Percentiles rank a stretch among this genome's conserved stretches.
phyloP scores from a whole-genome alignment of 2,113 vertebrate species.

The Anas platyrhynchos region DNA sequence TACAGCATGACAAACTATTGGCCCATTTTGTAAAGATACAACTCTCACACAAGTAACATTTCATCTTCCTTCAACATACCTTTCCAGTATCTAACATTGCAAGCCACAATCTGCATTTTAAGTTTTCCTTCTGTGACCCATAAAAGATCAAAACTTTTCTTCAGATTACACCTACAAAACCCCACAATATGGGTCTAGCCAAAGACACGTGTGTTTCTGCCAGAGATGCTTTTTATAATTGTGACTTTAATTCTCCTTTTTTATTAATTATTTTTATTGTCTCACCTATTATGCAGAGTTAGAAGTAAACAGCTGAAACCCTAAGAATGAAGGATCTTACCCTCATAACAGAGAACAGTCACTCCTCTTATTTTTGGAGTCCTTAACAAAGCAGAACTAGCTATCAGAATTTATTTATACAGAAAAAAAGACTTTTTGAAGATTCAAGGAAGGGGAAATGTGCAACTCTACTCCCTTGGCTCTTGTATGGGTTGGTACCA shows the following conservation, averaged over 20 bases:
- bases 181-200: fast-evolving
- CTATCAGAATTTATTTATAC: neutral
- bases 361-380: neutral
- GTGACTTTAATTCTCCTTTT: neutral
- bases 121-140: neutral
- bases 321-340: neutral
- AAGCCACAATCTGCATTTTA: neutral
- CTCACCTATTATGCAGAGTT: neutral
- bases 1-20: neutral
- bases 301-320: neutral
- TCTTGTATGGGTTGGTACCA: neutral
- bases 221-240: neutral
- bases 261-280: no score
- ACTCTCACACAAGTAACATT: neutral
- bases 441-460: neutral
- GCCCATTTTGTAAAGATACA: neutral
- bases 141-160: neutral
- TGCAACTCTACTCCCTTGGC: neutral
- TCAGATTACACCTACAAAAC: neutral
- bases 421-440: neutral
- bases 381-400: neutral
- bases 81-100: neutral
- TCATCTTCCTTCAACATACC: neutral
- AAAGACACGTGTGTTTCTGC: neutral
- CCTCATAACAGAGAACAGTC: neutral